Evolutionary conservation across 2,888 invertebrate species (phyloP).

Genomic region (Lamproptera curius): DNA sequence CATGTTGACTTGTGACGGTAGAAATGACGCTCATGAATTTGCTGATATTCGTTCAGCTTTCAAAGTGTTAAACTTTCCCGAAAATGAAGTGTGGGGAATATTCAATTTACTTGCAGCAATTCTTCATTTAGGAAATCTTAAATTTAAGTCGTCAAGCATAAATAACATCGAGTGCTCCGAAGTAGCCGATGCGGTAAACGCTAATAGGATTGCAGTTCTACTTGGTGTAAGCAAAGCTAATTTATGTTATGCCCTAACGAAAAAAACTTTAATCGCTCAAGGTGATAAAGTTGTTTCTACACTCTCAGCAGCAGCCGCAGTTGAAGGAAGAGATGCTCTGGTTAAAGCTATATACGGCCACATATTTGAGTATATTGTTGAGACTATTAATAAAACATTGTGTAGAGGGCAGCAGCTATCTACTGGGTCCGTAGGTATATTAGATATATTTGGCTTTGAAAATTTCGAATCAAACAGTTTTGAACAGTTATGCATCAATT

Average conservation of each 20-base stretch:
- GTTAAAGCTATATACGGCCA: conserved; percentile 96
- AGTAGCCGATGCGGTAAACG: conserved; percentile 83
- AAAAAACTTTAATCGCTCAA: conserved; percentile 90
- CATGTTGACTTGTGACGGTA: conserved; percentile 85
- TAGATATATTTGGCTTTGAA: conserved; percentile 98
- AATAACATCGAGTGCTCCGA: conserved; percentile 94
- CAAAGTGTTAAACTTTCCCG: conserved; percentile 92
- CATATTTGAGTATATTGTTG: conserved; percentile 92
- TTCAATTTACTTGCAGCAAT: conserved; percentile 91
- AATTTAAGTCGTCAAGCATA: conserved; percentile 85
- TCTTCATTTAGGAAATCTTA: conserved; percentile 94
- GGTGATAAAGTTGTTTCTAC: conserved; percentile 89
- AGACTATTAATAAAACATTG: conserved; percentile 93
- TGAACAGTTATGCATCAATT: conserved; percentile 97
- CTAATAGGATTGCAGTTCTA: conserved; percentile 84
- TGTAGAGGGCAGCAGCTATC: conserved; percentile 79
- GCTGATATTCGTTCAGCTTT: conserved; percentile 94
- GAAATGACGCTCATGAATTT: conserved; percentile 92
- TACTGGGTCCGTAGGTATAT: conserved; percentile 89
- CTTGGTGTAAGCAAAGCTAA: conserved; percentile 83
- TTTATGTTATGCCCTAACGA: conserved; percentile 89
- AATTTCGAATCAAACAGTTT: conserved; percentile 95
- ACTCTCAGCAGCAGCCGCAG: conserved; percentile 85
- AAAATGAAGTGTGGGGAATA: conserved; percentile 90
- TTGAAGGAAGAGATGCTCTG: conserved; percentile 94